Evolutionary conservation across 2,797 vertebrate species (phyloP), one percentile per base, ranked within the genome.

Genomic region (Muscicapa comitata): DNA sequence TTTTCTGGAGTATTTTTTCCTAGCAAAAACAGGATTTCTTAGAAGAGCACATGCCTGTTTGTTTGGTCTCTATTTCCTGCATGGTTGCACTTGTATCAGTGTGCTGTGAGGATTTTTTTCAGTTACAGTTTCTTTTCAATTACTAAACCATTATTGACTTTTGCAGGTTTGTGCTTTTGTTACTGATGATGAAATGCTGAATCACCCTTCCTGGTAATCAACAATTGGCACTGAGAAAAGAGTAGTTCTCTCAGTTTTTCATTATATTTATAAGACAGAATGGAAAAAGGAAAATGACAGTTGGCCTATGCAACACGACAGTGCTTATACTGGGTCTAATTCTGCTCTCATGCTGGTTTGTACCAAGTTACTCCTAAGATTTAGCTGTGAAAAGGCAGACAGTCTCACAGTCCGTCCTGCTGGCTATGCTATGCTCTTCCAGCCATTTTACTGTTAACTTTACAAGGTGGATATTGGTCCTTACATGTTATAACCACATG

Each of bases 101-200:
- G n/a, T 14, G 33, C 53, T 76, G 33, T 24, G 72, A 62, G 11
- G 37, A 67, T 57, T 59, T 82, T 82, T 83, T 89, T 48, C 43
- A 26, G 11, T 66, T 86, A 43, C 0, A 48, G 13, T 31, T 86
- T 58, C 47, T 70, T 92, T 84, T 24, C 70, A 81, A 19, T 57
- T 86, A 76, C 51, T 28, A 86, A 91, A 91, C n/a, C 86, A 47
- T 28, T 45, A 90, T 35, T 63, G 82, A 81, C 24, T 84, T 90
- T 43, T 40, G 47, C 0, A 0, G 23, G 35, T 92, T 70, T 73
- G 67, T 53, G 55, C 51, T 86, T 84, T 67, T 73, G 13, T 75
- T 68, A 38, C 29, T 15, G 51, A 62, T 48, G 54, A 90, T 55
- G 66, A 90, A 80, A 83, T 37, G 23, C 48, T 91, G 70, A 88